A percentile compares a stretch with the other conserved stretches of the same genome.
phyloP scores from a whole-genome alignment of 1,140 invertebrate genomes.

The Caenorhabditis briggsae region DNA sequence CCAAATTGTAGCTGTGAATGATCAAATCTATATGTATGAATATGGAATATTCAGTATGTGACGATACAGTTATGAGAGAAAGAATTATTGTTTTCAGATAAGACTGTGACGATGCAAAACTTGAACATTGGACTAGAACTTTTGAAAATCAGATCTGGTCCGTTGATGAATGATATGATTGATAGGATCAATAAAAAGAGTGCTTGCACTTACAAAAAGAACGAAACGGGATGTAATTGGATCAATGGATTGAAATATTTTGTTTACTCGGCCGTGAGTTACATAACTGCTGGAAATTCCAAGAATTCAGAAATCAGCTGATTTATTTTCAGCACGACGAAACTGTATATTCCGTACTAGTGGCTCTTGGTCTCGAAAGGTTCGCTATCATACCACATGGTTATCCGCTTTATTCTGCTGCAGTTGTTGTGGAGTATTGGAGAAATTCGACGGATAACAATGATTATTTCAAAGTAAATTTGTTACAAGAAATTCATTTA shows the following conservation, averaged over 20 bases:
- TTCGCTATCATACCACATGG: constrained; percentile 41
- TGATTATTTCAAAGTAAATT: constrained; percentile 50
- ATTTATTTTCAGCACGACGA: constrained; percentile 43
- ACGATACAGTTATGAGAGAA: background rate
- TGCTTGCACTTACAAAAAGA: constrained; percentile 19
- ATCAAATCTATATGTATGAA: constrained; percentile 58
- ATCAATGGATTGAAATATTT: constrained; percentile 58
- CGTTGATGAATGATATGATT: constrained; percentile 56
- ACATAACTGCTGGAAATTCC: background rate
- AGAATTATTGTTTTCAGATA: background rate
- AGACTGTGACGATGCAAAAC: constrained; percentile 52
- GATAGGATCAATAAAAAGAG: constrained; percentile 54
- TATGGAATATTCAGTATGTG: constrained; percentile 59
- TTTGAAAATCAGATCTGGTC: constrained; percentile 55
- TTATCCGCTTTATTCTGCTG: constrained; percentile 57
- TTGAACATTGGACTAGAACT: constrained; percentile 53
- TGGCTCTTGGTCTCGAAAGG: constrained; percentile 38
- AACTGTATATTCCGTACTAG: constrained; percentile 38
- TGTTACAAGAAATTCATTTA: background rate
- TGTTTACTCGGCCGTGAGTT: constrained; percentile 59
- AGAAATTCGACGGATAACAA: constrained; percentile 18
- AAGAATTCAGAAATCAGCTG: background rate
- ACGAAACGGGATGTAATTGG: constrained; percentile 45
- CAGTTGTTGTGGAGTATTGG: constrained; percentile 46
- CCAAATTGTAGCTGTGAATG: constrained; percentile 50